Percentiles rank a stretch among this genome's conserved stretches.
Conservation (phyloP, 2,113 vertebrate species). For the Chionodraco myersi region DNA sequence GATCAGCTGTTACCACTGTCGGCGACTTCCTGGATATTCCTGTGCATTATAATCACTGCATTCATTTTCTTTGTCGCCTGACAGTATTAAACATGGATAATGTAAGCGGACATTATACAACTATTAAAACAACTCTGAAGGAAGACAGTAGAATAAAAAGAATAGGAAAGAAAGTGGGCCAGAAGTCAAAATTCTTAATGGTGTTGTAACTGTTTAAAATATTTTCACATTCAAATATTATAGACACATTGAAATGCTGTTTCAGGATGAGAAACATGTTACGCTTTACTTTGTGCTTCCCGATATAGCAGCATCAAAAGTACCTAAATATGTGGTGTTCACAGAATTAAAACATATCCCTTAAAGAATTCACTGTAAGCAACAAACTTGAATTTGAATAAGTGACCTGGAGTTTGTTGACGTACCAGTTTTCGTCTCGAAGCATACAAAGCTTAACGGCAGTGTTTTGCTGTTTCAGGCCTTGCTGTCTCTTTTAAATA, state of each 20-base stretch:
- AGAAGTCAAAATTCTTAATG: too few relatives aligned
- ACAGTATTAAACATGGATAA: too few relatives aligned
- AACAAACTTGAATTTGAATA: constrained; percentile 18
- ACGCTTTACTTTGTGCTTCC: not conserved
- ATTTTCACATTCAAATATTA: too few relatives aligned
- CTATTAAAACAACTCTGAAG: too few relatives aligned
- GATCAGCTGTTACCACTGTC: too few relatives aligned
- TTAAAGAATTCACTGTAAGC: not conserved
- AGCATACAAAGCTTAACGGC: constrained; percentile 14
- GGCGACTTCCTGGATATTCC: too few relatives aligned
- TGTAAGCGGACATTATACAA: too few relatives aligned
- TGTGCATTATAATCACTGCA: too few relatives aligned
- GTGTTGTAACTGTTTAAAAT: too few relatives aligned
- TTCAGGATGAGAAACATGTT: not conserved
- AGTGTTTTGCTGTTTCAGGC: constrained; percentile 9
- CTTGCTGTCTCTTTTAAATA: constrained; percentile 15
- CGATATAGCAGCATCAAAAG: not conserved
- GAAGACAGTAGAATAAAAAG: too few relatives aligned
- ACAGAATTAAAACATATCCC: not conserved
- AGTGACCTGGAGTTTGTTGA: constrained; percentile 13
- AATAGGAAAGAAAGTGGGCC: too few relatives aligned
- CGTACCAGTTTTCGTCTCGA: not conserved
- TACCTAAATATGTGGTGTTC: not conserved
- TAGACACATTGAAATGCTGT: not conserved
- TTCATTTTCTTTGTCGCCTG: too few relatives aligned